Percentiles rank a stretch among this genome's conserved stretches.
Evolutionary conservation across 2,113 vertebrate genomes (phyloP).

Genomic region (Oreocharis arfaki): DNA sequence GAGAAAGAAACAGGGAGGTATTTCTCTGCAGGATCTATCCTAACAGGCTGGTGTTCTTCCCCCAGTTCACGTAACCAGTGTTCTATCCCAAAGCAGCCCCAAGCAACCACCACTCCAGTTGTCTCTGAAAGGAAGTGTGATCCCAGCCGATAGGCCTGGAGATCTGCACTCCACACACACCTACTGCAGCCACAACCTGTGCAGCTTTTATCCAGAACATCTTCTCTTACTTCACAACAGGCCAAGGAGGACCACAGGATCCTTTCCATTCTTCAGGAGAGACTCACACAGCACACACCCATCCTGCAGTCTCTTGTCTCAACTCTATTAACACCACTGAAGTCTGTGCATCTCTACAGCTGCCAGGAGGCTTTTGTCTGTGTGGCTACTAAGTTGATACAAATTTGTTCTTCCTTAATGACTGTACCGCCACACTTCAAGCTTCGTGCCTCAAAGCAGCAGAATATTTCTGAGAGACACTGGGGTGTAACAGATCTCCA

Average conservation of each 20-base stretch:
- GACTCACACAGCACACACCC: not conserved
- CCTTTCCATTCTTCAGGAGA: not conserved
- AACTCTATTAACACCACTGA: not conserved
- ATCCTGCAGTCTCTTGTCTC: not conserved
- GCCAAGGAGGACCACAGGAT: not conserved
- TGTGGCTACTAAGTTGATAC: fast-evolving
- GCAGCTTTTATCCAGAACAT: not conserved
- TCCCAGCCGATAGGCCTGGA: not conserved
- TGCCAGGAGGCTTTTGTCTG: not conserved
- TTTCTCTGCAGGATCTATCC: not conserved
- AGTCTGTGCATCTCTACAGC: not conserved
- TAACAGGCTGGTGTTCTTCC: not conserved
- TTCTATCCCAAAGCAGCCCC: not conserved
- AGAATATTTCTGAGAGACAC: not conserved
- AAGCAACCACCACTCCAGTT: not conserved
- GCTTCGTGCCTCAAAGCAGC: not conserved
- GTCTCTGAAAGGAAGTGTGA: not conserved
- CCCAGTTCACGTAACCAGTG: not conserved
- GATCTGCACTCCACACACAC: not conserved
- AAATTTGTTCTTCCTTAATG: not conserved
- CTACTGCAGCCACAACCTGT: not conserved
- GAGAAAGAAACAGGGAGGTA: not conserved
- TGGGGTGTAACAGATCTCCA: not conserved
- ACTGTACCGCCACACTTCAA: not conserved
- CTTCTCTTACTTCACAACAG: not conserved